Base-by-base conservation (phyloP, 2,888 invertebrate genomes). In the Drosophila pseudotalamancana region DNA sequence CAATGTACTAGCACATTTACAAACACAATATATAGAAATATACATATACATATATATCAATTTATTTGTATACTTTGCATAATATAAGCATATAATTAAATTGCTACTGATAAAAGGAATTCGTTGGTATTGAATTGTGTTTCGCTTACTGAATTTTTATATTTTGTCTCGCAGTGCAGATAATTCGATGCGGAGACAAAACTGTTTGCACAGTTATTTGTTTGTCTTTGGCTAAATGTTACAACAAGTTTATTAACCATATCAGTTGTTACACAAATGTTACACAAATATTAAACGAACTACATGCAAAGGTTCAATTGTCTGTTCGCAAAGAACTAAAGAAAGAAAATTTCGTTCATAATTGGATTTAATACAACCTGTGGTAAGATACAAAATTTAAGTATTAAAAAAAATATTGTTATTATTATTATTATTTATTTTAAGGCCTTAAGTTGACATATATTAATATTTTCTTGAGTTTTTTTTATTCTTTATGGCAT, bases 171-270 rank as follows among this genome's bases (percentile, higher is more conserved):
- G 35, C 35, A 6, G 18, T 50, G 61, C 18, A 61, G 61, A 71
- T 72, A 72, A 61, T 32, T 43, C 18, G 16, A n/a, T n/a, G n/a
- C n/a, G n/a, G n/a, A n/a, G n/a, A n/a, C n/a, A n/a, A n/a, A n/a
- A 42, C 19, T 62, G 63, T 72, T 68, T 57, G 50, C 55, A 31
- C 49, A 48, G 42, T 66, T 54, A 8, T 53, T 56, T 57, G 72
- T 45, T 50, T 71, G 40, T 48, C 42, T 61, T 39, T 19, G 46
- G 25, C 35, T 9, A 35, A 12, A 21, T 21, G 8, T n/a, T 16
- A 34, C 11, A 45, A 29, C 35, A 19, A 19, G 55, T 25, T 31
- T 64, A 39, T 57, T 69, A 43, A 54, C 54, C 46, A 29, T 55
- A 51, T 46, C 53, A 50, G 59, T 29, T 23, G 18, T 12, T 32